Evolutionary conservation across 2,113 vertebrate species (phyloP).

Genomic region (Otolemur garnettii): DNA sequence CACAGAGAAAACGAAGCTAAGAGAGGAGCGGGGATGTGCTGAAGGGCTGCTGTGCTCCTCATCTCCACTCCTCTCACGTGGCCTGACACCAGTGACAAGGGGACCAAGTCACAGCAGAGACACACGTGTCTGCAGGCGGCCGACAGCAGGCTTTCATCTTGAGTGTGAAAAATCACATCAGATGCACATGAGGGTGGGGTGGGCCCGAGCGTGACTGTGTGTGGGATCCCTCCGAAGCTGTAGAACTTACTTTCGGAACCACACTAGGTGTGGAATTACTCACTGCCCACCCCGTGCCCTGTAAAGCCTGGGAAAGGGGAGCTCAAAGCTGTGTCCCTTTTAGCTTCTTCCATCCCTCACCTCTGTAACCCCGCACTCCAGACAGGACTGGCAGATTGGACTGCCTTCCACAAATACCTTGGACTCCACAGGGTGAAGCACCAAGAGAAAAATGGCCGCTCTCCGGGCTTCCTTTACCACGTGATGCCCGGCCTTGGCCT

Average conservation of each 20-base stretch:
- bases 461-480: neutral
- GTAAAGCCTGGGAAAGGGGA: neutral
- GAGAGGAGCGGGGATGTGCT: neutral
- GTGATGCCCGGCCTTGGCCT: neutral
- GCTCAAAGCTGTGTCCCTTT: neutral
- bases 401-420: neutral
- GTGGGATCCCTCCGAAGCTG: neutral
- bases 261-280: neutral
- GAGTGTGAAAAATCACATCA: neutral
- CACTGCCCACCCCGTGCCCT: neutral
- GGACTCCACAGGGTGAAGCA: neutral
- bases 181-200: too few species aligned
- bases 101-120: neutral
- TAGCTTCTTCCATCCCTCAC: neutral
- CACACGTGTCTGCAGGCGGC: accelerated
- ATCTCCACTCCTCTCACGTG: neutral
- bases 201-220: accelerated
- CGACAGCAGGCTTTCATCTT: neutral
- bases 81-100: neutral
- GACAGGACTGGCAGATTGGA: neutral
- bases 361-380: neutral
- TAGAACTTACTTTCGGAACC: neutral
- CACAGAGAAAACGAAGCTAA: neutral
- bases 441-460: neutral
- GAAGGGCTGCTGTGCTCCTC: neutral